These are phyloP conservation scores for Oreohelix idahoensis DNA, from an alignment of 1,140 invertebrate species.

Conservation along the genomic window DNA sequence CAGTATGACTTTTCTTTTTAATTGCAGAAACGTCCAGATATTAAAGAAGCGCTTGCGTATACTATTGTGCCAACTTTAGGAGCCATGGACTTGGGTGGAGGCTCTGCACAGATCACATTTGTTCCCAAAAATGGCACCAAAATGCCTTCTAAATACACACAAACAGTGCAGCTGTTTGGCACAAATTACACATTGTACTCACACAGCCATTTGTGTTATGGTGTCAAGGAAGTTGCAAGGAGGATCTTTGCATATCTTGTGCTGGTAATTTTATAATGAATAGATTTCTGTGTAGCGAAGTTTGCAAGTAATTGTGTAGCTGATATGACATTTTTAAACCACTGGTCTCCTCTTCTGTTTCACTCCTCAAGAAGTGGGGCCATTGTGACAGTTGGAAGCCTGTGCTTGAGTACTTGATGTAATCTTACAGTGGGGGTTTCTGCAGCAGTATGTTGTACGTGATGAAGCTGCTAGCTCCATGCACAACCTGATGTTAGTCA, in stretches of 20 bases:
- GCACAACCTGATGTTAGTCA: no score
- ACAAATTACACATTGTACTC: slow-evolving; percentile 72
- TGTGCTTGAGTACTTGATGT: no score
- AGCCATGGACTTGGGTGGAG: slow-evolving; percentile 76
- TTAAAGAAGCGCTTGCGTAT: not conserved
- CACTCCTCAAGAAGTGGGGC: no score
- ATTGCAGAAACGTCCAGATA: slow-evolving; percentile 26
- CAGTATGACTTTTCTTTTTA: no score
- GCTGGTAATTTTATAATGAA: not conserved
- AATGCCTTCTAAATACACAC: slow-evolving; percentile 49
- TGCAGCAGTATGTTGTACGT: no score
- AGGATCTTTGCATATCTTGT: slow-evolving; percentile 48
- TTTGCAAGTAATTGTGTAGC: no score
- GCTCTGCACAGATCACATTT: slow-evolving; percentile 76
- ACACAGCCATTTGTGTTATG: slow-evolving; percentile 76
- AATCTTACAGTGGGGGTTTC: no score
- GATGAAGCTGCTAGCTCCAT: no score
- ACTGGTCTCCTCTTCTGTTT: no score
- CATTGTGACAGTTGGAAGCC: no score
- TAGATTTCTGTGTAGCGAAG: no score
- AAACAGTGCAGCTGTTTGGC: slow-evolving; percentile 70
- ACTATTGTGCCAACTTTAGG: slow-evolving; percentile 64
- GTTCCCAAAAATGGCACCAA: slow-evolving; percentile 49
- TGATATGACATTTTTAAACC: no score
- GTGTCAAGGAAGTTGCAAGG: slow-evolving; percentile 68